A percentile compares a stretch with the other conserved stretches of the same genome.
Conservation (phyloP, 2,113 vertebrate genomes). For the Megaceryle torquata region DNA sequence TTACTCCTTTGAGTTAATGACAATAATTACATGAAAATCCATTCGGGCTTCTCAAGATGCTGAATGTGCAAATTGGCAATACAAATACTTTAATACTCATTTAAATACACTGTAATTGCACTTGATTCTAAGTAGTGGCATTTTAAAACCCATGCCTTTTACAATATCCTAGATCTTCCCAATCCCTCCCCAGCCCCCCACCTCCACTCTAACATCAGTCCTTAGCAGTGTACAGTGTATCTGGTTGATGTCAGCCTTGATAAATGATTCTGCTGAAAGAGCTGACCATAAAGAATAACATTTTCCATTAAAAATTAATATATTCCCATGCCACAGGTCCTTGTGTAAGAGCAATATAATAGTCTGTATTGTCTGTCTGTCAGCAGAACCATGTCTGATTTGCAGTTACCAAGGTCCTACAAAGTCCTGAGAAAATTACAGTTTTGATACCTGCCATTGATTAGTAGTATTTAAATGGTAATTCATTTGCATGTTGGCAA, state of each 20-base stretch:
- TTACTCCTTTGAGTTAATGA: constrained; percentile 36
- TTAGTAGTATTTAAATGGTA: constrained; percentile 3
- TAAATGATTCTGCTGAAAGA: constrained; percentile 38
- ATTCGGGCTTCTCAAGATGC: constrained; percentile 13
- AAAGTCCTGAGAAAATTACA: constrained; percentile 12
- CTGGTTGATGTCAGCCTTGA: constrained; percentile 26
- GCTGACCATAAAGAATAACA: constrained; percentile 20
- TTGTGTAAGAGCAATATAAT: not conserved
- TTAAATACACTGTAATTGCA: constrained; percentile 46
- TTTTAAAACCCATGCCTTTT: not conserved
- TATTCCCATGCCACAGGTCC: constrained; percentile 12
- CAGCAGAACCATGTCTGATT: not conserved
- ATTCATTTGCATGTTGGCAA: not conserved
- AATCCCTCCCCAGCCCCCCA: no score
- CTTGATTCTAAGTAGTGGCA: constrained; percentile 11
- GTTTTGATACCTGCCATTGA: constrained; percentile 9
- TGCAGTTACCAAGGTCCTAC: not conserved
- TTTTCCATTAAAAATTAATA: constrained; percentile 48
- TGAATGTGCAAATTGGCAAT: constrained; percentile 53
- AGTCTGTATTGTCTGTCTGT: constrained; percentile 16
- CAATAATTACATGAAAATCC: constrained; percentile 57
- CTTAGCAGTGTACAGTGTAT: not conserved
- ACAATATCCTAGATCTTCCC: not conserved
- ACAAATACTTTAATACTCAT: constrained; percentile 47
- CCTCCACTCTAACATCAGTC: not conserved